Base-by-base conservation (phyloP, 2,113 vertebrate genomes). In the Dolichallabes microphthalmus region DNA sequence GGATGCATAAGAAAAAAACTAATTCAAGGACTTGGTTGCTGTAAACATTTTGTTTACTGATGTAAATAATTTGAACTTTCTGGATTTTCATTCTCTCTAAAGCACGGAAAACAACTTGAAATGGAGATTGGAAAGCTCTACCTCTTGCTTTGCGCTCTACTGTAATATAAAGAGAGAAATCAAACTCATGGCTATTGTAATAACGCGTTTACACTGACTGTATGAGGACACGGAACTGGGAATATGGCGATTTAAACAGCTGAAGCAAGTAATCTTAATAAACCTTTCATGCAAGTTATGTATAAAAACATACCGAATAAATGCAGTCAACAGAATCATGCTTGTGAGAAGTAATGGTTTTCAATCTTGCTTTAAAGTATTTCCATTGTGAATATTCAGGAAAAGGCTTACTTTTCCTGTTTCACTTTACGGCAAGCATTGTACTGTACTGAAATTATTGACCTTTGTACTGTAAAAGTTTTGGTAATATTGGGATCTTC, bases 301-400 rank as follows among this genome's bases (percentile, higher is more conserved):
- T 94, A 92, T 89, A 92, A 92, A 82, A 93, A 88, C 89, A 90
- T 92, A 69, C 10, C 60, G 88, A 94, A 94, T 94, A 94, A 93
- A 94, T 89, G 35, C 74, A 88, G 82, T 86, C 32, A 77, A 85
- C 14, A 85, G 89, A 86, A 87, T 82, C 53, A 84, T 88, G 87
- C 86, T 27, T 86, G 50, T 90, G 78, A 19, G 19, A 74, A 52
- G 39, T 85, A n/a, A 7, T 63, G 50, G n/a, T 79, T 66, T 71
- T 7, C 57, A 3, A 22, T 58, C 27, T 66, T 82, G 77, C 58
- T 82, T 61, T 9, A 71, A 50, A 76, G 19, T 30, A 45, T n/a
- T 60, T 32, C 68, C 22, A 39, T 50, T 2, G 6, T 55, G 22
- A 35, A 32, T 45, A 73, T 73, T 45, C 20, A 73, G 69, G 71